These are phyloP conservation scores for Odontamblyopus lacepedii DNA, from an alignment of 2,797 vertebrate genomes.

Conservation along the genomic window DNA sequence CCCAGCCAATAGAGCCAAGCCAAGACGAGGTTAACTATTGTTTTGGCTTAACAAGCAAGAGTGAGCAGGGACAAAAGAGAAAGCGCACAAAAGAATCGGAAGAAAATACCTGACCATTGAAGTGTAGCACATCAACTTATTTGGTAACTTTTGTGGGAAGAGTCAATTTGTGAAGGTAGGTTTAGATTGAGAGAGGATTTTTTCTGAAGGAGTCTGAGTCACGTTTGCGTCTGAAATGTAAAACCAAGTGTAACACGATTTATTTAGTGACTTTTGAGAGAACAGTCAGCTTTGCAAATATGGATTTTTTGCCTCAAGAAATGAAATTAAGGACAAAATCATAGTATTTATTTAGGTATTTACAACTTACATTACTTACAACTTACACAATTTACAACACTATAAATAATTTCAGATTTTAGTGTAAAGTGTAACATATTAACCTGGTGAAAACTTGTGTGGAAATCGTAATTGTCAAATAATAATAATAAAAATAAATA, in stretches of 20 bases:
- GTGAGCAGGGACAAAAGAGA: slow-evolving; percentile 79
- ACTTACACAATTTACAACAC: too few species aligned
- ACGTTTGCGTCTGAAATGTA: slow-evolving; percentile 48
- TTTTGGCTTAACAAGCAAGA: slow-evolving; percentile 83
- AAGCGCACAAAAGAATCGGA: slow-evolving; percentile 68
- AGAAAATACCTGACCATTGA: slow-evolving; percentile 74
- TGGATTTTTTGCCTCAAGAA: neutral
- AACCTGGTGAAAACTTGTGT: neutral
- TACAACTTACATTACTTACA: too few species aligned
- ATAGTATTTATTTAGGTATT: neutral
- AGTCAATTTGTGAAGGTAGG: slow-evolving; percentile 33
- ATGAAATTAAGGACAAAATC: neutral
- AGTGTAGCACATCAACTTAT: slow-evolving; percentile 70
- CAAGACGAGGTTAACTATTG: slow-evolving; percentile 81
- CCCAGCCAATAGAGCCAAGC: slow-evolving; percentile 78
- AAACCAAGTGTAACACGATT: slow-evolving; percentile 50
- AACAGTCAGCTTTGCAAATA: neutral
- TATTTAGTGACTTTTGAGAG: slow-evolving; percentile 59
- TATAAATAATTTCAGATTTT: neutral
- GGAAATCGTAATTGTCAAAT: neutral
- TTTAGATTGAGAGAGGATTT: slow-evolving; percentile 13
- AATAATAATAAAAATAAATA: neutral
- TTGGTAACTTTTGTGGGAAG: slow-evolving; percentile 58
- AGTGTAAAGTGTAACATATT: neutral
- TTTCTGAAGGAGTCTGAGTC: neutral